Percentiles rank a stretch among this genome's conserved stretches.
Evolutionary conservation across 2,888 invertebrate genomes (phyloP).

Genomic region (Aquatica leii): DNA sequence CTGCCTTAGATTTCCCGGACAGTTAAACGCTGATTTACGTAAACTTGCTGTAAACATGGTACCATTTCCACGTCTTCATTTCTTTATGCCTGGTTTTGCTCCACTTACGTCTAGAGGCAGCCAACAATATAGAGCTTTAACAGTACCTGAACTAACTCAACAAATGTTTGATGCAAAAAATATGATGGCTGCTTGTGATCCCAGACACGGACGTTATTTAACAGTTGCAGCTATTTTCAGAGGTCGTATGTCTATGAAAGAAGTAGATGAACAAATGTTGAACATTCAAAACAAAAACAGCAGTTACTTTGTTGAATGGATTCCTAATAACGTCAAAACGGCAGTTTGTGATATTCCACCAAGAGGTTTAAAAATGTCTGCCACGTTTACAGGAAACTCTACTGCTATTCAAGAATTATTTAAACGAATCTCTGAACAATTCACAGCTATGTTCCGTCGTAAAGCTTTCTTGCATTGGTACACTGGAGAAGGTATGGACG

Average conservation of each 20-base stretch:
- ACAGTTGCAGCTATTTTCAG: conserved; percentile 78
- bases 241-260: conserved; percentile 79
- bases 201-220: conserved; percentile 73
- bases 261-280: conserved; percentile 79
- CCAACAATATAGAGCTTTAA: conserved; percentile 71
- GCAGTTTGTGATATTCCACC: conserved; percentile 85
- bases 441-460: conserved; percentile 80
- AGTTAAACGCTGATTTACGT: conserved; percentile 90
- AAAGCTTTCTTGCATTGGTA: conserved; percentile 96
- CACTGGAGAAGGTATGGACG: conserved; percentile 97
- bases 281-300: conserved; percentile 72
- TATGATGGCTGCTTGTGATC: conserved; percentile 83
- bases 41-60: conserved; percentile 96
- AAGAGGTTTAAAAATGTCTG: conserved; percentile 77
- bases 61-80: conserved; percentile 93
- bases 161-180: conserved; percentile 82
- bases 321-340: conserved; percentile 83
- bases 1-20: conserved; percentile 90
- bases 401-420: conserved; percentile 80
- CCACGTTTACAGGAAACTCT: conserved; percentile 80
- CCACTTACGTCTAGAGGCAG: conserved; percentile 87
- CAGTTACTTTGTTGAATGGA: conserved; percentile 74
- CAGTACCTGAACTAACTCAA: conserved; percentile 79
- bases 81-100: conserved; percentile 96
- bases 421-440: conserved; percentile 76